Conservation (phyloP, 2,113 vertebrate species). For the Sinocyclocheilus anophthalmus region DNA sequence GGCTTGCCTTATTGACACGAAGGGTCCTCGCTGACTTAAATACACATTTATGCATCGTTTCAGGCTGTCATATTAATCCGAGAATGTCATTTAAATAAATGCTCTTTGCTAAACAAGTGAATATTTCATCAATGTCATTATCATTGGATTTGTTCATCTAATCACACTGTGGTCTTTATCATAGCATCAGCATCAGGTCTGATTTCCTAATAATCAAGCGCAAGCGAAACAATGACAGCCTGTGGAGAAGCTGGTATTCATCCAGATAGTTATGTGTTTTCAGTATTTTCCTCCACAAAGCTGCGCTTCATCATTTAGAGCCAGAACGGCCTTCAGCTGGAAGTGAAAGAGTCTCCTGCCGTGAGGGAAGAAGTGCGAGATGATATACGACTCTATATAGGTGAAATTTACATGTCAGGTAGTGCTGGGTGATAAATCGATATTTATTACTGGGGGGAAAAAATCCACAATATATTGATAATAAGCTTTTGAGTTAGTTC, state of each 20-base stretch:
- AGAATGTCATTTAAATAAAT: not conserved
- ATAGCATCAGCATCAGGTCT: not conserved
- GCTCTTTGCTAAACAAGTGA: not conserved
- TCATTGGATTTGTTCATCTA: not conserved
- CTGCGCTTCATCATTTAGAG: constrained; percentile 37
- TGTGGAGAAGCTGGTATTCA: constrained; percentile 45
- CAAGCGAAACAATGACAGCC: constrained; percentile 27
- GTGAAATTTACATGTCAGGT: not conserved
- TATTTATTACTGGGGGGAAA: too few species aligned
- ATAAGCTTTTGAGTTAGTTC: too few species aligned
- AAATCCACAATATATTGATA: too few species aligned
- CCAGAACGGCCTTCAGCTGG: constrained; percentile 25
- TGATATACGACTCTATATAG: not conserved
- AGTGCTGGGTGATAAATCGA: too few species aligned
- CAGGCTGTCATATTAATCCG: not conserved
- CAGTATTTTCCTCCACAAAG: constrained; percentile 50
- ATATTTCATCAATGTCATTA: not conserved
- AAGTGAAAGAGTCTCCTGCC: constrained; percentile 34
- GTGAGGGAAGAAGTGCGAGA: constrained; percentile 37
- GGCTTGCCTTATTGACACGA: not conserved
- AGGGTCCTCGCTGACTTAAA: not conserved
- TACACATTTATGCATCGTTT: not conserved
- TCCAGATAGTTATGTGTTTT: constrained; percentile 54
- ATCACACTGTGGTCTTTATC: not conserved
- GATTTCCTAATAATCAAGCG: not conserved